Evolutionary conservation across 2,797 vertebrate genomes (phyloP).

Genomic region (Microcaecilia unicolor): DNA sequence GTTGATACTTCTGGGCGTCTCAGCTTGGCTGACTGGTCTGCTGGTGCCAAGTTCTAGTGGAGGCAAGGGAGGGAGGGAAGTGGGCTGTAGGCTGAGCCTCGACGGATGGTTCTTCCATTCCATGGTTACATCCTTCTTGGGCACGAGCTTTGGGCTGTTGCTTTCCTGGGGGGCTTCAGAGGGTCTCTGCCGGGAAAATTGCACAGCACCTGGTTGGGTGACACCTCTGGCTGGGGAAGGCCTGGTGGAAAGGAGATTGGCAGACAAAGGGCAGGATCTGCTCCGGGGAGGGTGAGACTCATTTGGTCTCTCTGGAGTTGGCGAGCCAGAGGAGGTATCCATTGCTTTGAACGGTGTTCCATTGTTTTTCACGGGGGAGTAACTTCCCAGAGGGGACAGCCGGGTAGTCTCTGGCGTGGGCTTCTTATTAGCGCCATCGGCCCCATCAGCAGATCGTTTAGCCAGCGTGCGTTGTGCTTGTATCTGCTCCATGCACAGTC

Average conservation of each 20-base stretch:
- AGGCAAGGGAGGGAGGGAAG: conserved; percentile 41
- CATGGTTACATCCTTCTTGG: conserved; percentile 46
- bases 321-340: conserved; percentile 71
- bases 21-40: conserved; percentile 42
- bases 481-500: not conserved
- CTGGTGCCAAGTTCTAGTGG: conserved; percentile 44
- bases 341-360: conserved; percentile 57
- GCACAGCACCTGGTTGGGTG: conserved; percentile 14
- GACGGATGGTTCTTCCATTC: conserved; percentile 36
- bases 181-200: not conserved
- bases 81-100: conserved; percentile 56
- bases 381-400: conserved; percentile 85
- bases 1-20: conserved; percentile 41
- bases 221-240: conserved; percentile 27
- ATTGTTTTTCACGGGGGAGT: conserved; percentile 75
- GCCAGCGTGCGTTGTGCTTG: conserved; percentile 1
- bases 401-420: conserved; percentile 62
- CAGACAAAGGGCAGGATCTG: conserved; percentile 61
- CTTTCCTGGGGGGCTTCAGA: conserved; percentile 17
- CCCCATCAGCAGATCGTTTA: conserved; percentile 22
- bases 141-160: conserved; percentile 33
- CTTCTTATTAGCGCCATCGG: conserved; percentile 31
- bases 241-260: conserved; percentile 43
- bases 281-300: conserved; percentile 56
- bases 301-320: conserved; percentile 45